Evolutionary conservation across 1,140 invertebrate genomes (phyloP).

Genomic region (Pteromalus puparum): DNA sequence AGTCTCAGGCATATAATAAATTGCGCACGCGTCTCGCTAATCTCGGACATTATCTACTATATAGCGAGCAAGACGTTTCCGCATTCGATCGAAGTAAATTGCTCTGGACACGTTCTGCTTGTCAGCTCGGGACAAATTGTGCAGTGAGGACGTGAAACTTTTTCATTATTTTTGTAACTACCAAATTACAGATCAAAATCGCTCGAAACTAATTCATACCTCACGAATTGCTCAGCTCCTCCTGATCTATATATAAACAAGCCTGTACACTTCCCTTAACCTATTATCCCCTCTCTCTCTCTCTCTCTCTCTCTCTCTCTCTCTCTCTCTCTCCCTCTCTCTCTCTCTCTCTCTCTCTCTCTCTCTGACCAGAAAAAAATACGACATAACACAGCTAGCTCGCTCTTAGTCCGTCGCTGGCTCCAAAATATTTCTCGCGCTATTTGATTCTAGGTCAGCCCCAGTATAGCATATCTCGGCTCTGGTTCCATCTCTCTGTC

Average conservation of each 20-base stretch:
- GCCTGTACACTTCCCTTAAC: not conserved
- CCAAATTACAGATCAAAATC: too few species aligned
- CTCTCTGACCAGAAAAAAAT: not conserved
- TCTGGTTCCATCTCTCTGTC: not conserved
- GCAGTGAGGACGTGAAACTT: not conserved
- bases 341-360: too few species aligned
- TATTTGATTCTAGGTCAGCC: constrained; percentile 27
- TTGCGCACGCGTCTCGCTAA: not conserved
- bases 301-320: too few species aligned
- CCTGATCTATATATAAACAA: not conserved
- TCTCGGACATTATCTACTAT: not conserved
- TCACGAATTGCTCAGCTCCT: too few species aligned
- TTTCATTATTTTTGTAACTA: not conserved
- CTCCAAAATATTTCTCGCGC: not conserved
- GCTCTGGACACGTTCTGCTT: not conserved
- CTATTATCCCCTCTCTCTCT: not conserved
- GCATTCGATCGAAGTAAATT: not conserved
- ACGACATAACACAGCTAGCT: too few species aligned
- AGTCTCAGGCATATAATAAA: not conserved
- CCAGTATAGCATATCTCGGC: not conserved
- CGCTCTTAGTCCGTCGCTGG: not conserved
- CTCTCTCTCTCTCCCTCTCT: too few species aligned
- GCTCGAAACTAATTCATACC: too few species aligned
- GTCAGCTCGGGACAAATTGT: not conserved
- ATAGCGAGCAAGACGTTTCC: not conserved